Evolutionary conservation across 2,888 invertebrate genomes (phyloP).

Genomic region (Apotomis betuletana): DNA sequence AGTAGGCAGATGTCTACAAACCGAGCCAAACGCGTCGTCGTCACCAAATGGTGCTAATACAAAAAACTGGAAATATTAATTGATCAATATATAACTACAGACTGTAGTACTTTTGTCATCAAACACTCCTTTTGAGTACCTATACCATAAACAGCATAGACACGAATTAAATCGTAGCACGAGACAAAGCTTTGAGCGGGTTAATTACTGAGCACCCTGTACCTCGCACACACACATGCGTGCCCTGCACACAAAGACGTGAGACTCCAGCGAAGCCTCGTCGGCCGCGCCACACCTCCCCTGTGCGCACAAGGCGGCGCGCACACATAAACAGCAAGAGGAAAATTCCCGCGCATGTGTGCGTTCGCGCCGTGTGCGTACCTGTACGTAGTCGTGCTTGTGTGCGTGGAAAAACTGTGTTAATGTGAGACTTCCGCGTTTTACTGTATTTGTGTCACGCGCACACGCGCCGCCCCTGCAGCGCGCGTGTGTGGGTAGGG

Average conservation of each 20-base stretch:
- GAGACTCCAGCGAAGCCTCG: constrained; percentile 45
- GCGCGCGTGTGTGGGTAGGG: constrained; percentile 64
- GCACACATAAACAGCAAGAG: constrained; percentile 59
- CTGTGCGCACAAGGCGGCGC: constrained; percentile 71
- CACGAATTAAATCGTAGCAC: background rate
- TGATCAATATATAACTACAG: too few relatives aligned
- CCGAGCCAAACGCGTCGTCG: too few relatives aligned
- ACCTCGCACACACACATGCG: constrained; percentile 46
- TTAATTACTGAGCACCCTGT: constrained; percentile 34
- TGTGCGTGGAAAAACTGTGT: constrained; percentile 75
- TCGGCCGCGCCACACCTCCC: constrained; percentile 71
- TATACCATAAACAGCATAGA: background rate
- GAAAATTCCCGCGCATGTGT: constrained; percentile 55
- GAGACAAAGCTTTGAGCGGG: constrained; percentile 26
- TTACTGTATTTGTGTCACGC: constrained; percentile 71
- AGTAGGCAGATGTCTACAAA: too few relatives aligned
- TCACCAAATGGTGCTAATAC: too few relatives aligned
- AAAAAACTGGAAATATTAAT: too few relatives aligned
- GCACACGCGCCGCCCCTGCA: constrained; percentile 52
- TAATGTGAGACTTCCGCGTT: constrained; percentile 79
- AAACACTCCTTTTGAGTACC: background rate
- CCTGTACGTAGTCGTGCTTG: constrained; percentile 46
- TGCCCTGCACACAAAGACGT: constrained; percentile 44
- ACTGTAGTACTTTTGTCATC: background rate
- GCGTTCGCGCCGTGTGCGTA: constrained; percentile 56